A percentile compares a stretch with the other conserved stretches of the same genome.
Evolutionary conservation across 2,797 vertebrate species (phyloP).

Genomic region (Crossoptilon crossoptilon): DNA sequence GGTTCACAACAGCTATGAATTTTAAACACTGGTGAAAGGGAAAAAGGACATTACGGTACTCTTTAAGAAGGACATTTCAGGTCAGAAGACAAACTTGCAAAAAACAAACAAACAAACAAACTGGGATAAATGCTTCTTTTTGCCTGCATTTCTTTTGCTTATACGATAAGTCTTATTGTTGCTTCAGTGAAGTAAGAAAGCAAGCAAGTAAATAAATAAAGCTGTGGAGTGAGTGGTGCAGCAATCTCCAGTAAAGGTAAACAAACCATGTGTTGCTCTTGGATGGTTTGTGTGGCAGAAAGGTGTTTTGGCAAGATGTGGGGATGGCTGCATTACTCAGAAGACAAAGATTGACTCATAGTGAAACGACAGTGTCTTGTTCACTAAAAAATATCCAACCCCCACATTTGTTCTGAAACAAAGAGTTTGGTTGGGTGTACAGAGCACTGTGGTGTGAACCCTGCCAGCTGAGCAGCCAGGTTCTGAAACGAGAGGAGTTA

Average conservation of each 20-base stretch:
- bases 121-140: neutral
- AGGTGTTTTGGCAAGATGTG: slow-evolving; percentile 10
- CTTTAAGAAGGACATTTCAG: neutral
- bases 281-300: neutral
- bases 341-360: slow-evolving; percentile 18
- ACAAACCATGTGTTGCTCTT: slow-evolving; percentile 18
- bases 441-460: neutral
- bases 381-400: neutral
- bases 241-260: slow-evolving; percentile 36
- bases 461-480: neutral
- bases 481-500: neutral
- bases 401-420: slow-evolving; percentile 17
- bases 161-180: neutral
- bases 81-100: neutral
- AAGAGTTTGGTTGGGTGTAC: neutral
- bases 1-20: neutral
- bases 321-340: neutral
- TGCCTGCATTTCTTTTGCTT: neutral
- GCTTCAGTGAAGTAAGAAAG: neutral
- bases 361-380: slow-evolving; percentile 44
- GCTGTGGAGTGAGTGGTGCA: neutral
- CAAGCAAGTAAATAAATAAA: slow-evolving; percentile 22
- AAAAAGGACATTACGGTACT: neutral
- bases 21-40: neutral
- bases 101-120: neutral